Evolutionary conservation across 2,888 invertebrate genomes (phyloP).

Genomic region (Dryomyza anilis): DNA sequence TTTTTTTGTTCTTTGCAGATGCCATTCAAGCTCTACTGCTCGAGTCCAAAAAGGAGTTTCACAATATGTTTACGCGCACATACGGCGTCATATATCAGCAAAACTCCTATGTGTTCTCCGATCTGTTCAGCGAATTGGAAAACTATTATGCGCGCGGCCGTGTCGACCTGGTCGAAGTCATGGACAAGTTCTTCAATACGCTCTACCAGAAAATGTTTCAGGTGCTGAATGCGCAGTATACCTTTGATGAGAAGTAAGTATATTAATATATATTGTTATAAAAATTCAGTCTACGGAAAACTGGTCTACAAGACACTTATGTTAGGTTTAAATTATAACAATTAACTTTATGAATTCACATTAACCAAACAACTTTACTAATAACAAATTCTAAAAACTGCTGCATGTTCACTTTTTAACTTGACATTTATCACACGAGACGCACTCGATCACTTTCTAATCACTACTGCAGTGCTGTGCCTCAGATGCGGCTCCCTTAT

Average conservation of each 20-base stretch:
- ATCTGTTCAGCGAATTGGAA: constrained; percentile 87
- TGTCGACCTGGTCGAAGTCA: constrained; percentile 81
- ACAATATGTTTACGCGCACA: constrained; percentile 93
- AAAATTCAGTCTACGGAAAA: no score
- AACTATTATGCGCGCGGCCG: constrained; percentile 86
- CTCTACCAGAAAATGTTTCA: constrained; percentile 96
- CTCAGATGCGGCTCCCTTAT: no score
- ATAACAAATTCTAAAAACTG: no score
- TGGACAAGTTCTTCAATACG: constrained; percentile 91
- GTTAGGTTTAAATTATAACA: no score
- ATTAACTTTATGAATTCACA: no score
- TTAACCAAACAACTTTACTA: no score
- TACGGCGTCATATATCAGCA: constrained; percentile 95
- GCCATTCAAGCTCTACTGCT: constrained; percentile 85
- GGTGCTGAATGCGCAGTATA: constrained; percentile 91
- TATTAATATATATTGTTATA: no score
- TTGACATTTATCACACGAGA: no score
- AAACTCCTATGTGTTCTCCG: constrained; percentile 90
- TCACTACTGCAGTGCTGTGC: no score
- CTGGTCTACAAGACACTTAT: no score
- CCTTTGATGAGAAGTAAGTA: constrained; percentile 82
- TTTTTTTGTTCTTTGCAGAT: constrained; percentile 66
- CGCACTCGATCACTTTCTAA: no score
- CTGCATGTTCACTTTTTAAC: no score
- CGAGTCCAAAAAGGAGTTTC: constrained; percentile 84